phyloP scores from a whole-genome alignment of 2,797 vertebrate genomes.

The Premnoplex brunnescens region DNA sequence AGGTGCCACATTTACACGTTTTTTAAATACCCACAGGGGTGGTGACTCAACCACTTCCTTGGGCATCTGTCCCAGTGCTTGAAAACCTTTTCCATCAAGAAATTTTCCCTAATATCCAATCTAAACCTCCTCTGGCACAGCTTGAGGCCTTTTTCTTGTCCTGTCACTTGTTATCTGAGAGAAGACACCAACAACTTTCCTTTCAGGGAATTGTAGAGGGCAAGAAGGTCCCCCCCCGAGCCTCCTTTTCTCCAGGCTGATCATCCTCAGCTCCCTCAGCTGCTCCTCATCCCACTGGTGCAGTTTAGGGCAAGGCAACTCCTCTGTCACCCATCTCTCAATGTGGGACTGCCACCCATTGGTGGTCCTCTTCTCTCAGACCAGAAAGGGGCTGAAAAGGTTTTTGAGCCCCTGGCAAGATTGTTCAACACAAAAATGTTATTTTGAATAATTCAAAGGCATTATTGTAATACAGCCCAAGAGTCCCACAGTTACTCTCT shows the following conservation, averaged over 20 bases:
- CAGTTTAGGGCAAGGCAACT: neutral
- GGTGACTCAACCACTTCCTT: neutral
- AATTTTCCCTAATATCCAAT: no score
- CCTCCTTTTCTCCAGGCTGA: neutral
- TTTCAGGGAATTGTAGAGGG: neutral
- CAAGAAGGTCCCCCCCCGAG: fast-evolving
- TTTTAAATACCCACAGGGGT: neutral
- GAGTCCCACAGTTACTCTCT: neutral
- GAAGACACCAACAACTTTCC: neutral
- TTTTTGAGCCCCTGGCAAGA: neutral
- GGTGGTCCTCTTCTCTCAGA: neutral
- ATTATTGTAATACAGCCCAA: neutral
- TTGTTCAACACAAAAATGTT: neutral
- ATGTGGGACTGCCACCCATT: fast-evolving
- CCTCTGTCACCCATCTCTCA: neutral
- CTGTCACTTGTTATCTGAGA: neutral
- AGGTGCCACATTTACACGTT: fast-evolving
- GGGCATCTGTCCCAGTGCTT: neutral
- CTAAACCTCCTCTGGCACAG: neutral
- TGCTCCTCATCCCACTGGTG: no score
- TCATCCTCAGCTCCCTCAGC: neutral
- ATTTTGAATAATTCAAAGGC: neutral
- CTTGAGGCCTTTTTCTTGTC: neutral
- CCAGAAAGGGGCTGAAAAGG: neutral
- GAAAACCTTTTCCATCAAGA: neutral